Evolutionary conservation across 1,140 invertebrate species (phyloP).

Genomic region (Laupala kohalensis): DNA sequence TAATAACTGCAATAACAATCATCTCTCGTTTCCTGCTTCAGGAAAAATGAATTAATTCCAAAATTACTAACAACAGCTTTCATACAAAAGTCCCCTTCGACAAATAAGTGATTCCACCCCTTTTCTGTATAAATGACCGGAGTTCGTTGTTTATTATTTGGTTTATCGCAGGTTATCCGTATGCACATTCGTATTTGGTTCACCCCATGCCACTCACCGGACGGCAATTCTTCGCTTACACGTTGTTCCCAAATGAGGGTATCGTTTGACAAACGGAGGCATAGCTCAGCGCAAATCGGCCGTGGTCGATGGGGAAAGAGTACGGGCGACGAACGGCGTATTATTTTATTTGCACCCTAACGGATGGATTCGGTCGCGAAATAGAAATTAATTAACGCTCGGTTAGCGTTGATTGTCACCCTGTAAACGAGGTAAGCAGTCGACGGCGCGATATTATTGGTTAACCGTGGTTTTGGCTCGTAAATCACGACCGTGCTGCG

Average conservation of each 20-base stretch:
- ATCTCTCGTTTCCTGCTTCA: too few species aligned
- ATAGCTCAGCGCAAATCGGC: too few species aligned
- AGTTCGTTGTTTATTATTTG: background rate
- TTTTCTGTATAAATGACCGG: too few species aligned
- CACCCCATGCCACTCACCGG: too few species aligned
- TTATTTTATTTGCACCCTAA: background rate
- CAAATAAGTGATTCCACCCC: too few species aligned
- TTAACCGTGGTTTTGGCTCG: background rate
- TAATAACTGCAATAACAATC: too few species aligned
- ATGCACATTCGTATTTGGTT: background rate
- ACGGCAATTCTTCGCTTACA: background rate
- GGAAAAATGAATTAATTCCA: too few species aligned
- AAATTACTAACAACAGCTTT: too few species aligned
- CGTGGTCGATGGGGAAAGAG: background rate
- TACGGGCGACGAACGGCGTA: background rate
- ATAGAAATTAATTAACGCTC: background rate
- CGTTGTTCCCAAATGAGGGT: background rate
- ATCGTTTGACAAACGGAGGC: background rate
- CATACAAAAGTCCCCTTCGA: too few species aligned
- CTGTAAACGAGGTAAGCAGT: background rate
- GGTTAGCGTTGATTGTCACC: background rate
- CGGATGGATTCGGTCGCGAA: background rate
- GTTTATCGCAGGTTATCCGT: background rate
- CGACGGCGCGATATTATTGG: background rate
- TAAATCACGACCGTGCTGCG: background rate